phyloP scores from a whole-genome alignment of 1,140 invertebrate genomes.

The Nylanderia fulva region DNA sequence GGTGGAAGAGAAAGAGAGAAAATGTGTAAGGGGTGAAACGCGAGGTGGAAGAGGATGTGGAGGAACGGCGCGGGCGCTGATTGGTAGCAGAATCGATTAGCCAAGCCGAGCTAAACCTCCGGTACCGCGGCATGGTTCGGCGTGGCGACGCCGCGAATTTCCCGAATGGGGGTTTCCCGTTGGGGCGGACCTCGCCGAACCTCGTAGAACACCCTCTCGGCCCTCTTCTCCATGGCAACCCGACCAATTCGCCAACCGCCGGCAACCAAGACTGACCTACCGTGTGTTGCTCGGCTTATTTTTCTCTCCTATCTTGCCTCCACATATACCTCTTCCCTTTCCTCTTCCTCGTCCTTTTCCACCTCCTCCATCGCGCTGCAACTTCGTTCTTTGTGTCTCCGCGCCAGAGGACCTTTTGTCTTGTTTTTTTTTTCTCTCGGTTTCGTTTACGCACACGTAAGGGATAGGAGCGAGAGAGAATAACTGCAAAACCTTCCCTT shows the following conservation, averaged over 20 bases:
- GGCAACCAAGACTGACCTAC: slow-evolving; percentile 79
- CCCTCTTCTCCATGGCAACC: slow-evolving; percentile 82
- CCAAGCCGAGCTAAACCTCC: slow-evolving; percentile 79
- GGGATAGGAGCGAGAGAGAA: neutral
- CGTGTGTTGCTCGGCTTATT: slow-evolving; percentile 70
- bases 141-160: slow-evolving; percentile 82
- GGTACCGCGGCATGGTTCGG: slow-evolving; percentile 79
- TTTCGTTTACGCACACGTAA: slow-evolving; percentile 49
- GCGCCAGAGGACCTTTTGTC: slow-evolving; percentile 32
- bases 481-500: neutral
- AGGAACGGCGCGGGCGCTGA: slow-evolving; percentile 77
- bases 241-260: slow-evolving; percentile 84
- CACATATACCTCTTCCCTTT: slow-evolving; percentile 30
- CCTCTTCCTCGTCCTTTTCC: slow-evolving; percentile 3
- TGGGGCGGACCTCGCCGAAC: slow-evolving; percentile 80
- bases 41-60: slow-evolving; percentile 49
- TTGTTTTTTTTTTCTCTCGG: slow-evolving; percentile 29
- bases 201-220: slow-evolving; percentile 79
- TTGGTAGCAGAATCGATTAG: slow-evolving; percentile 84
- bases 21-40: neutral
- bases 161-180: slow-evolving; percentile 83
- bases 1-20: slow-evolving; percentile 26
- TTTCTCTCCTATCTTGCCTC: slow-evolving; percentile 56
- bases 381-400: slow-evolving; percentile 55
- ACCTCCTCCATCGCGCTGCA: slow-evolving; percentile 22